These are phyloP conservation scores for Vireo griseus DNA, from an alignment of 2,797 vertebrate genomes.

Conservation along the genomic window DNA sequence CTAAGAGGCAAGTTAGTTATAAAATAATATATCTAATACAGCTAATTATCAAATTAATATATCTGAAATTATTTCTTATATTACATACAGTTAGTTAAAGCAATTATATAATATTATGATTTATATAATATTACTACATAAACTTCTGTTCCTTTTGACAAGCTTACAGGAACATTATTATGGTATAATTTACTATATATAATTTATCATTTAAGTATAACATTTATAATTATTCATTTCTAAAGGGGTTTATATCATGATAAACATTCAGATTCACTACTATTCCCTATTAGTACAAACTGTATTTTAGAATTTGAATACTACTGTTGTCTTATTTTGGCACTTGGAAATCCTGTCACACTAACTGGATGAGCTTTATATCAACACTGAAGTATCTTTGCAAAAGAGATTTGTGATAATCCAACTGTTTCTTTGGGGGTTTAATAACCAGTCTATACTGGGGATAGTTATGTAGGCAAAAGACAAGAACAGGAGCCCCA, in stretches of 20 bases:
- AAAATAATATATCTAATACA: background rate
- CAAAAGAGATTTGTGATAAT: background rate
- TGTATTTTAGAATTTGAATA: background rate
- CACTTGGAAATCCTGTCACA: background rate
- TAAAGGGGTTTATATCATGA: background rate
- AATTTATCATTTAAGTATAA: background rate
- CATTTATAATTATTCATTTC: background rate
- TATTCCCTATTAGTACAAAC: background rate
- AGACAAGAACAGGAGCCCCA: background rate
- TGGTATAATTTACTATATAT: background rate
- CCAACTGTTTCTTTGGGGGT: background rate
- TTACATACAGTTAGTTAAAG: background rate
- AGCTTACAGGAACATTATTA: background rate
- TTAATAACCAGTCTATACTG: background rate
- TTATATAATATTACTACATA: background rate
- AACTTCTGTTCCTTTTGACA: background rate
- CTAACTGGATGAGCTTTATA: background rate
- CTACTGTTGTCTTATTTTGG: background rate
- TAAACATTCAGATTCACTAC: background rate
- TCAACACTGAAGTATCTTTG: background rate
- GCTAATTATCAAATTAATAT: background rate
- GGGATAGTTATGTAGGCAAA: rapidly evolving
- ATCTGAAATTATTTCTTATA: background rate
- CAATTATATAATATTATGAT: background rate
- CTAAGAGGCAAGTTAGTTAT: background rate